These are phyloP conservation scores for Oreotragus oreotragus DNA, from an alignment of 2,113 vertebrate species.

Conservation along the genomic window DNA sequence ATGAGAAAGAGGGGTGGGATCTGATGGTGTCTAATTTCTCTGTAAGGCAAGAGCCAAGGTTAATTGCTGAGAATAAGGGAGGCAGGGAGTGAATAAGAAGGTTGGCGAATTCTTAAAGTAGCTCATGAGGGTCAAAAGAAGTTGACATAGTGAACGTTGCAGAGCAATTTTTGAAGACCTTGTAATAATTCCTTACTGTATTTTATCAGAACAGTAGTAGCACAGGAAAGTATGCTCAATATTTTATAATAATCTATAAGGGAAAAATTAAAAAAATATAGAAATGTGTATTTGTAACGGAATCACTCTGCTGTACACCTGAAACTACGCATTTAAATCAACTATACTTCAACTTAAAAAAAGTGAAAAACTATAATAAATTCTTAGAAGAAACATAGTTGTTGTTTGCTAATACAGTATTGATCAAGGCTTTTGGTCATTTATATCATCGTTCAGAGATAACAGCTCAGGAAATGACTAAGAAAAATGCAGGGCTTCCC, in stretches of 20 bases:
- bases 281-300: neutral
- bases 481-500: neutral
- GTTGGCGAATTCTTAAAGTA: neutral
- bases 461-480: neutral
- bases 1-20: neutral
- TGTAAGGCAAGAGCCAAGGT: neutral
- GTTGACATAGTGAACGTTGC: neutral
- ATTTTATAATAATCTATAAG: neutral
- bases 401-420: neutral
- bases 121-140: neutral
- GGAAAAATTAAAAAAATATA: neutral
- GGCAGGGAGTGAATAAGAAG: neutral
- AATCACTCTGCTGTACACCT: neutral
- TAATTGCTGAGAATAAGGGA: conserved; percentile 26
- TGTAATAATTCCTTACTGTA: neutral
- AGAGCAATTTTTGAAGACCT: neutral
- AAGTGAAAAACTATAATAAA: neutral
- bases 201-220: neutral
- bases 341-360: neutral
- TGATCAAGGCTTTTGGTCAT: neutral
- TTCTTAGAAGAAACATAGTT: neutral
- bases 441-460: neutral
- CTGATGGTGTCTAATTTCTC: neutral
- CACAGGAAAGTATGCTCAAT: neutral
- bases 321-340: neutral